Percentiles rank a stretch among this genome's conserved stretches.
phyloP scores from a whole-genome alignment of 2,797 vertebrate species.

The Scomberomorus guttatus region DNA sequence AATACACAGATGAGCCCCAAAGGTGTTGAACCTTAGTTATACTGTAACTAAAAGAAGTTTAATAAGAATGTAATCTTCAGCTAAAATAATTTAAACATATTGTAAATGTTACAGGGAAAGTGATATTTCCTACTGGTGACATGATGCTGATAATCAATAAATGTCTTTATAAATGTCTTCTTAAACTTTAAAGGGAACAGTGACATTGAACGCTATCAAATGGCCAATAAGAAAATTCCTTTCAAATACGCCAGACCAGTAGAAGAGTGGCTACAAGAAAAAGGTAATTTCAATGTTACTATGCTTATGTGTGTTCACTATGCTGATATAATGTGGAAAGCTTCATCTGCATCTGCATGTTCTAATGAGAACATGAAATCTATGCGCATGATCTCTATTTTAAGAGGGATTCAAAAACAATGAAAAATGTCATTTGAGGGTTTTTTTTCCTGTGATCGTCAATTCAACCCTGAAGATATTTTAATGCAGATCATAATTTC shows the following conservation, averaged over 20 bases:
- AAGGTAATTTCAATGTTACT: slow-evolving; percentile 91
- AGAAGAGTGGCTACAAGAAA: slow-evolving; percentile 99
- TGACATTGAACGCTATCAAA: slow-evolving; percentile 98
- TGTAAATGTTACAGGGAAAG: slow-evolving; percentile 52
- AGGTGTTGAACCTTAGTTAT: not conserved
- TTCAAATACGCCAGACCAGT: slow-evolving; percentile 98
- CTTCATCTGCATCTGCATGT: not conserved
- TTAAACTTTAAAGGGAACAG: slow-evolving; percentile 99
- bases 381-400: not conserved
- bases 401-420: not conserved
- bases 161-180: slow-evolving; percentile 95
- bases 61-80: slow-evolving; percentile 25
- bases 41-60: not conserved
- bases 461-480: not conserved
- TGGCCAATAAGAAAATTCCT: slow-evolving; percentile 99
- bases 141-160: slow-evolving; percentile 85
- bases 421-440: not conserved
- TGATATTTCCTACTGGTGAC: slow-evolving; percentile 28
- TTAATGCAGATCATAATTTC: not conserved
- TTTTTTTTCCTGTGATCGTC: not conserved
- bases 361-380: not conserved
- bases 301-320: slow-evolving; percentile 23
- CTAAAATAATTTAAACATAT: slow-evolving; percentile 61
- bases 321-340: slow-evolving; percentile 12
- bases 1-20: not conserved